A percentile compares a stretch with the other conserved stretches of the same genome.
phyloP scores from a whole-genome alignment of 2,888 invertebrate species.

The Hedychridium roseum region DNA sequence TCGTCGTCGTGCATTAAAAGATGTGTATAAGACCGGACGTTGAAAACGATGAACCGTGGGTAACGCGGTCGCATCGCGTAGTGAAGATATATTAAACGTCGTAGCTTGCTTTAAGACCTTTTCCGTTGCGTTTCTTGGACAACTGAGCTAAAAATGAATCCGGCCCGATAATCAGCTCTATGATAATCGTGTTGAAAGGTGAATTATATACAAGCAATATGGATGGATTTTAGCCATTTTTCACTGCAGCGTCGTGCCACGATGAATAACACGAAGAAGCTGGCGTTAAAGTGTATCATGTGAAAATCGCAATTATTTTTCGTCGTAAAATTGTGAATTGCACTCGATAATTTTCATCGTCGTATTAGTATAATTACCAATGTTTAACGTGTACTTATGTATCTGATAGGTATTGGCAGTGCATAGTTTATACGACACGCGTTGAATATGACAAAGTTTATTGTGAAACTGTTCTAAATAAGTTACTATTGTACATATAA shows the following conservation, averaged over 20 bases:
- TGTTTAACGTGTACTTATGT: constrained; percentile 59
- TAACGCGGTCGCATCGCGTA: constrained; percentile 1
- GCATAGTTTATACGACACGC: constrained; percentile 55
- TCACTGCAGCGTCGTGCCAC: constrained; percentile 44
- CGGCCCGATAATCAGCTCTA: neutral
- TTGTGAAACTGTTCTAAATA: constrained; percentile 39
- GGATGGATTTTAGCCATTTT: constrained; percentile 29
- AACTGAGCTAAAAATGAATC: constrained; percentile 5
- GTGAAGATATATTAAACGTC: constrained; percentile 4
- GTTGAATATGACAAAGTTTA: constrained; percentile 44
- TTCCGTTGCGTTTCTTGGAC: constrained; percentile 6
- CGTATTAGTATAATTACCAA: constrained; percentile 34
- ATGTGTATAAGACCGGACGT: too few species aligned
- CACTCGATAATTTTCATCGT: constrained; percentile 60
- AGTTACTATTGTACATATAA: constrained; percentile 51
- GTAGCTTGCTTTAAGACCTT: constrained; percentile 8
- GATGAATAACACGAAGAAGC: constrained; percentile 24
- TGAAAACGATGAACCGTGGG: too few species aligned
- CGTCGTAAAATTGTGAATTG: constrained; percentile 51
- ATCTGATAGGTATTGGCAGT: constrained; percentile 53
- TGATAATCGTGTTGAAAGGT: constrained; percentile 1
- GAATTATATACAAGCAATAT: constrained; percentile 39
- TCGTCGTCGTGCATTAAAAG: constrained; percentile 6
- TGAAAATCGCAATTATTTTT: constrained; percentile 32
- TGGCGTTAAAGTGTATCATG: constrained; percentile 30